Evolutionary conservation across 2,888 invertebrate genomes (phyloP).

Genomic region (Parnassius smintheus): DNA sequence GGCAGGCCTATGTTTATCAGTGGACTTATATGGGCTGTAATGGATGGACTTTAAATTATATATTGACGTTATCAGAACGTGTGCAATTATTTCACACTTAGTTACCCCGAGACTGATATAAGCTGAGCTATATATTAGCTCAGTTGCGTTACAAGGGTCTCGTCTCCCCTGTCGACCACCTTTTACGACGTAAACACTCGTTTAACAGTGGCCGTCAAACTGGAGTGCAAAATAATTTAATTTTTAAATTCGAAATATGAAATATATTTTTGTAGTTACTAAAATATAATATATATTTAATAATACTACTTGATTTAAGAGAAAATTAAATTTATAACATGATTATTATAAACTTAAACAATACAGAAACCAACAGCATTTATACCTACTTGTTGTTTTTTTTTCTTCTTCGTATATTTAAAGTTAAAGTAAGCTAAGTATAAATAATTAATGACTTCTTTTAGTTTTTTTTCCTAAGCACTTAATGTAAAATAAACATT

Average conservation of each 20-base stretch:
- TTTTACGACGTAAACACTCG: conserved; percentile 72
- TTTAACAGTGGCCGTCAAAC: conserved; percentile 47
- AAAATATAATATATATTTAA: background rate
- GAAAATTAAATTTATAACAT: no score
- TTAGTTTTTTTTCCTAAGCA: background rate
- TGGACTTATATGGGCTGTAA: no score
- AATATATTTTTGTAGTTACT: no score
- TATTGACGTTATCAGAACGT: conserved; percentile 16
- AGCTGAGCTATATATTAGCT: conserved; percentile 37
- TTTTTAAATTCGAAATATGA: background rate
- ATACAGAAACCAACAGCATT: no score
- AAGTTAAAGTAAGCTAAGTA: no score
- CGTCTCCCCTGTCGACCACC: conserved; percentile 56
- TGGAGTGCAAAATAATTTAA: background rate
- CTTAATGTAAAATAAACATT: background rate
- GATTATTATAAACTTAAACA: no score
- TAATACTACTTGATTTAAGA: no score
- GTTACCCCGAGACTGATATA: conserved; percentile 35
- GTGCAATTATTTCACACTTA: conserved; percentile 38
- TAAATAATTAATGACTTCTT: background rate
- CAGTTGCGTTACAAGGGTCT: conserved; percentile 47
- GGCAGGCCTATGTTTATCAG: no score
- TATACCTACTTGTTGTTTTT: no score
- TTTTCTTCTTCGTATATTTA: no score
- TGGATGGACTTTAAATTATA: no score